Conservation (phyloP, 2,113 vertebrate species). For the Upupa epops region DNA sequence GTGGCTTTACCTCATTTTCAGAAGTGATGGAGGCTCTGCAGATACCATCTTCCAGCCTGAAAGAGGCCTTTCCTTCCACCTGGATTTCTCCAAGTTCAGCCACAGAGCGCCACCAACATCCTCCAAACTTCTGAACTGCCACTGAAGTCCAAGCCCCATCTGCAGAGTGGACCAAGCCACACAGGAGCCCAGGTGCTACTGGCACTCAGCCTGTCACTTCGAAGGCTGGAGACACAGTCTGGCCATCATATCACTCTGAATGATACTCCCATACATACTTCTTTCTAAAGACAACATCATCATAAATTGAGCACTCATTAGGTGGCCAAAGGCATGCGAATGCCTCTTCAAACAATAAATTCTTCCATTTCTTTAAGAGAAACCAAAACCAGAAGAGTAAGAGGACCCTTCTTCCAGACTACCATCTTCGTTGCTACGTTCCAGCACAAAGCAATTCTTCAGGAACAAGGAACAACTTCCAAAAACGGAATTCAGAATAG, state of each 20-base stretch:
- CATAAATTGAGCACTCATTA: not conserved
- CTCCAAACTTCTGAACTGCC: not conserved
- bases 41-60: not conserved
- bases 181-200: not conserved
- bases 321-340: not conserved
- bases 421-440: not conserved
- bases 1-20: not conserved
- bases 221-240: not conserved
- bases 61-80: not conserved
- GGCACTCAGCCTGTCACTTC: not conserved
- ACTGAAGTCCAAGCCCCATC: not conserved
- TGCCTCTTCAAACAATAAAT: not conserved
- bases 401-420: not conserved
- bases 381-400: not conserved
- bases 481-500: not conserved
- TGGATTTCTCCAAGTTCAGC: not conserved
- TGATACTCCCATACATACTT: not conserved
- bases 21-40: not conserved
- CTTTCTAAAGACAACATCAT: not conserved
- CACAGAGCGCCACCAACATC: accelerated
- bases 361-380: not conserved
- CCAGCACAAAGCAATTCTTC: not conserved
- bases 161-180: not conserved
- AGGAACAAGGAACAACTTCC: not conserved
- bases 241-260: accelerated